Conservation (phyloP, 2,113 vertebrate species). For the pig (Sus scrofa) region DNA sequence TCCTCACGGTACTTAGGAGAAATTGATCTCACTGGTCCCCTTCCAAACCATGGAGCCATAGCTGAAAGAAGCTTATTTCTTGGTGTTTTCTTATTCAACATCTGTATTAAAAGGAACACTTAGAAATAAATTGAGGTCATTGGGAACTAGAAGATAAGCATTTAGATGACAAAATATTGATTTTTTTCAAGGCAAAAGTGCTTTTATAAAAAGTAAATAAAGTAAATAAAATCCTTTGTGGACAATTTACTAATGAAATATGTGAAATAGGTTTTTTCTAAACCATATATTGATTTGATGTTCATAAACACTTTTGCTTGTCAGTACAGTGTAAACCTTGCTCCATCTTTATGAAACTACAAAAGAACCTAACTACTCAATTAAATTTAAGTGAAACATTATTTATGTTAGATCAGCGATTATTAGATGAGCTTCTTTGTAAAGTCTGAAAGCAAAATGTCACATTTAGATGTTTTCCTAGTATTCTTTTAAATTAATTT, state of each 20-base stretch:
- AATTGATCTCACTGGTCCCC: neutral
- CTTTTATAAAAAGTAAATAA: conserved; percentile 81
- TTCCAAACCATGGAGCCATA: neutral
- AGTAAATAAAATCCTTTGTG: conserved; percentile 76
- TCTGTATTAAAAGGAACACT: conserved; percentile 73
- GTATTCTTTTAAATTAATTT: neutral
- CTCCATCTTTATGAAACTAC: conserved; percentile 77
- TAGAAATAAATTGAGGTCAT: conserved; percentile 80
- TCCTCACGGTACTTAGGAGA: neutral
- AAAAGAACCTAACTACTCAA: conserved; percentile 40
- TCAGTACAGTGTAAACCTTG: conserved; percentile 71
- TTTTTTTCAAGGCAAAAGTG: conserved; percentile 78
- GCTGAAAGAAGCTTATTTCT: conserved; percentile 4
- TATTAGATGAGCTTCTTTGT: neutral
- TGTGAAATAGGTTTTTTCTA: conserved; percentile 76
- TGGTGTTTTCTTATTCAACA: conserved; percentile 67
- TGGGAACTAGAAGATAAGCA: conserved; percentile 77
- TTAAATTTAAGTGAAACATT: conserved; percentile 69
- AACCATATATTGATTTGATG: conserved; percentile 78
- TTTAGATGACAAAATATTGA: conserved; percentile 84
- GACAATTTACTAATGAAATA: conserved; percentile 82
- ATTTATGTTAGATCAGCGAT: conserved; percentile 62
- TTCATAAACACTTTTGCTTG: conserved; percentile 81
- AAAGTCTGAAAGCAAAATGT: conserved; percentile 14
- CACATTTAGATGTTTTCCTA: neutral